phyloP scores from a whole-genome alignment of 2,113 vertebrate species.

The Scomber colias region DNA sequence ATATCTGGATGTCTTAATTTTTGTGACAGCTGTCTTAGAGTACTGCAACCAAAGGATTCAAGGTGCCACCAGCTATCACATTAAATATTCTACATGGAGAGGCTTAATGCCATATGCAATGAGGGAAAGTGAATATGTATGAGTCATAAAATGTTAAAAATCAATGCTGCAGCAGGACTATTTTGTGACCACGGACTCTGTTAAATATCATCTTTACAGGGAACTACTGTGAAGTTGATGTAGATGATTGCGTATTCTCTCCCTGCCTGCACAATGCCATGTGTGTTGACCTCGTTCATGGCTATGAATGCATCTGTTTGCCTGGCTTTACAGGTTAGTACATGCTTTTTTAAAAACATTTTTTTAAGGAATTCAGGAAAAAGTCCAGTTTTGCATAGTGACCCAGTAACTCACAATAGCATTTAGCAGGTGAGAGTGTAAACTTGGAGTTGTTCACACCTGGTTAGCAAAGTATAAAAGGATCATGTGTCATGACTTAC shows the following conservation, averaged over 20 bases:
- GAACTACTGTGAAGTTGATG: slow-evolving; percentile 84
- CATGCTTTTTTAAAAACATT: neutral
- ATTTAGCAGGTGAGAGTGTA: too few species aligned
- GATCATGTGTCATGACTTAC: too few species aligned
- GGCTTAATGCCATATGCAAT: slow-evolving; percentile 15
- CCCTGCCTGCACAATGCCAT: slow-evolving; percentile 83
- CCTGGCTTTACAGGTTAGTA: slow-evolving; percentile 85
- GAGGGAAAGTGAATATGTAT: slow-evolving; percentile 15
- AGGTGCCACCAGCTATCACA: slow-evolving; percentile 26
- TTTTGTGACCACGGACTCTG: slow-evolving; percentile 4
- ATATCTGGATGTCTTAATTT: slow-evolving; percentile 10
- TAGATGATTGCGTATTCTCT: slow-evolving; percentile 85
- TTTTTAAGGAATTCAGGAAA: too few species aligned
- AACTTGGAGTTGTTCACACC: too few species aligned
- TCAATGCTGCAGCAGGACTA: neutral
- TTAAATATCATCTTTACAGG: slow-evolving; percentile 66
- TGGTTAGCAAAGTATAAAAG: too few species aligned
- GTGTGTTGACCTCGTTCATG: slow-evolving; percentile 79
- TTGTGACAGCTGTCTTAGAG: slow-evolving; percentile 28
- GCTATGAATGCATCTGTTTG: slow-evolving; percentile 81
- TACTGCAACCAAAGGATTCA: slow-evolving; percentile 23
- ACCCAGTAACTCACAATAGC: too few species aligned
- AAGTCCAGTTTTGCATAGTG: too few species aligned
- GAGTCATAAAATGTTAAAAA: slow-evolving; percentile 18
- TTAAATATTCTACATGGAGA: slow-evolving; percentile 19